Conservation (phyloP, 92 coral and sea anemone species). For the Epizoanthus fatuus region DNA sequence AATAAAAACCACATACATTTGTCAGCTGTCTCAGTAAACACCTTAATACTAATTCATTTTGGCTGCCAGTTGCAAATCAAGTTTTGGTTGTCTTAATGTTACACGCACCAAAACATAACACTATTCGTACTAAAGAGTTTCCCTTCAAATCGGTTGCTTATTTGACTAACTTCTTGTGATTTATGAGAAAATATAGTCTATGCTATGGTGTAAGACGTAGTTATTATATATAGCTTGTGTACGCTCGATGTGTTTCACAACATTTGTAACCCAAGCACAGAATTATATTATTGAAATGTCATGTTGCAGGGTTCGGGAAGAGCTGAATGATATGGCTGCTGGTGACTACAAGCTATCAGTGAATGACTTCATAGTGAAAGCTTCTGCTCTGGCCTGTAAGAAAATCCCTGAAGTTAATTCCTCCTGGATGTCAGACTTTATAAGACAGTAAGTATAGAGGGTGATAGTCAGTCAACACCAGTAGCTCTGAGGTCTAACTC, state of each 20-base stretch:
- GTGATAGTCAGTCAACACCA: too few relatives aligned
- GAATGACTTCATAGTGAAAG: slow-evolving; percentile 95
- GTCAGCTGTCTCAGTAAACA: not conserved
- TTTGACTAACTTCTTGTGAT: too few relatives aligned
- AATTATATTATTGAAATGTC: not conserved
- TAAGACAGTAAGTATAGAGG: slow-evolving; percentile 84
- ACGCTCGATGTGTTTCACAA: not conserved
- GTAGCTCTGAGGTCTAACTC: not conserved
- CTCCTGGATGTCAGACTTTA: slow-evolving; percentile 97
- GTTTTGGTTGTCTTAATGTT: not conserved
- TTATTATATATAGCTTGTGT: not conserved
- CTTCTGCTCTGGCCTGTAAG: slow-evolving; percentile 96
- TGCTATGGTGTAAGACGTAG: not conserved
- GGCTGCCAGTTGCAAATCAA: not conserved
- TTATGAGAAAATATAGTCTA: not conserved
- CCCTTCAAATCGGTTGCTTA: too few relatives aligned
- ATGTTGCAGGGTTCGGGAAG: slow-evolving; percentile 81
- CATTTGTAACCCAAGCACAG: not conserved
- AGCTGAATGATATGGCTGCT: slow-evolving; percentile 77
- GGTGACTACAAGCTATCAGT: slow-evolving; percentile 93
- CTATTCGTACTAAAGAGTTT: not conserved
- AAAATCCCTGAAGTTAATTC: slow-evolving; percentile 98
- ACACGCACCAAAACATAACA: not conserved
- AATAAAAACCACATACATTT: not conserved
- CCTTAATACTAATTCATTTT: not conserved